Evolutionary conservation across 2,888 invertebrate genomes (phyloP).

Genomic region (Netelia melanura): DNA sequence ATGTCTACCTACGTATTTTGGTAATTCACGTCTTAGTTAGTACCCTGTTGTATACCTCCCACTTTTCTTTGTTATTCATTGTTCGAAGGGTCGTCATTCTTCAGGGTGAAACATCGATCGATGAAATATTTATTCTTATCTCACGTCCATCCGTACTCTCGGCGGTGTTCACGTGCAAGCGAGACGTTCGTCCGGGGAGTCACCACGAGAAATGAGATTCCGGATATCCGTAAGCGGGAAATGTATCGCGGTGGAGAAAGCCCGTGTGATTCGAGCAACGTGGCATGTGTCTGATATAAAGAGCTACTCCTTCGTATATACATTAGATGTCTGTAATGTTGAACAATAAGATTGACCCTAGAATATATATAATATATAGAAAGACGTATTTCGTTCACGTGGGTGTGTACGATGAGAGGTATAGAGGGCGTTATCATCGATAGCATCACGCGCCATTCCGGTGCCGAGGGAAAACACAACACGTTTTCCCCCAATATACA

Average conservation of each 20-base stretch:
- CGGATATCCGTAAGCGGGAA: conserved; percentile 15
- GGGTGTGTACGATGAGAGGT: neutral
- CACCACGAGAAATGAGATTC: conserved; percentile 73
- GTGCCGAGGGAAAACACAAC: conserved; percentile 35
- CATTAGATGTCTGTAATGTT: conserved; percentile 39
- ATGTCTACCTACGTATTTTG: neutral
- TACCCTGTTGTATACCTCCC: conserved; percentile 18
- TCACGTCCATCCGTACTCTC: conserved; percentile 33
- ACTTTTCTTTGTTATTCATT: conserved; percentile 17
- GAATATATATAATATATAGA: no score
- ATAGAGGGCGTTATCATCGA: conserved; percentile 45
- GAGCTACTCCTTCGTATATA: conserved; percentile 12
- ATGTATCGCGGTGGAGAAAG: conserved; percentile 31
- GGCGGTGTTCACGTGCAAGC: conserved; percentile 57
- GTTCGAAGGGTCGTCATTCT: neutral
- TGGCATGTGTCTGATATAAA: conserved; percentile 28
- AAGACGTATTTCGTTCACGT: neutral
- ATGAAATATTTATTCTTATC: conserved; percentile 63
- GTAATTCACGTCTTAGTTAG: neutral
- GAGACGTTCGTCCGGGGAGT: conserved; percentile 71
- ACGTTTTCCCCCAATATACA: neutral
- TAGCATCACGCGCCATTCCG: conserved; percentile 45
- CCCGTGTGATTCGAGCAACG: neutral
- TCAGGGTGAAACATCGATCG: conserved; percentile 39
- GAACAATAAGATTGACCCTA: conserved; percentile 37